Base-by-base conservation (phyloP, 1,140 invertebrate genomes). In the Penaeus vannamei region DNA sequence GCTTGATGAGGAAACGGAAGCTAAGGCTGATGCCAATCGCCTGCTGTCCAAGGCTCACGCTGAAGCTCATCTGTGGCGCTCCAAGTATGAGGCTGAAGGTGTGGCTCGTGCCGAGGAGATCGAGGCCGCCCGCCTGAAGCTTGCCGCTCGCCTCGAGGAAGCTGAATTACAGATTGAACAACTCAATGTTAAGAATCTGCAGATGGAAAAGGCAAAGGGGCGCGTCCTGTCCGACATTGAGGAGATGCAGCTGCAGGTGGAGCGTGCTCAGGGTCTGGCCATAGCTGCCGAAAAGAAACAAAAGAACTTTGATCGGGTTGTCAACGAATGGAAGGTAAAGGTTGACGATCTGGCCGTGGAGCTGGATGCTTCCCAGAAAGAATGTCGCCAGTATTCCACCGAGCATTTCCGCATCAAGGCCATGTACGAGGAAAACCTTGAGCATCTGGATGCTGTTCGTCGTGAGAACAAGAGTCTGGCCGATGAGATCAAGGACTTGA, bases 321-420 rank as follows among this genome's bases (percentile, higher is more conserved):
- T 89, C 19, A 72, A 60, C 36, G 87, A 89, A 89, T 89, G 87
- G 87, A 89, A 89, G 61, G 42, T 89, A 66, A 89, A 95, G 92
- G 97, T 98, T 93, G 98, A 99, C 92, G 98, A 99, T 93, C 95
- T 99, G 91, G 97, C 97, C 92, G 97, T 97, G 94, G 98, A 99
- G 94, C 95, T 99, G 86, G 99, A 99, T 93, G 98, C 97, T 23
- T 89, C 87, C 32, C 87, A 89, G 61, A 89, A 89, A 81, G 87
- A 89, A 36, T 84, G 82, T 46, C 81, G 87, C 36, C 84, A 89
- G 82, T 89, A 89, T 26, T 84, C 87, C 29, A 84, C 87, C 42
- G 87, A 89, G 29, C 87, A 89, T n/a, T 89, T 89, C 82, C 87
- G 87, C 53, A 76, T 89, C 36, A 89, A 89, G 87, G 87, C 87